Conservation (phyloP, 2,888 invertebrate species). For the Thelaira solivaga region DNA sequence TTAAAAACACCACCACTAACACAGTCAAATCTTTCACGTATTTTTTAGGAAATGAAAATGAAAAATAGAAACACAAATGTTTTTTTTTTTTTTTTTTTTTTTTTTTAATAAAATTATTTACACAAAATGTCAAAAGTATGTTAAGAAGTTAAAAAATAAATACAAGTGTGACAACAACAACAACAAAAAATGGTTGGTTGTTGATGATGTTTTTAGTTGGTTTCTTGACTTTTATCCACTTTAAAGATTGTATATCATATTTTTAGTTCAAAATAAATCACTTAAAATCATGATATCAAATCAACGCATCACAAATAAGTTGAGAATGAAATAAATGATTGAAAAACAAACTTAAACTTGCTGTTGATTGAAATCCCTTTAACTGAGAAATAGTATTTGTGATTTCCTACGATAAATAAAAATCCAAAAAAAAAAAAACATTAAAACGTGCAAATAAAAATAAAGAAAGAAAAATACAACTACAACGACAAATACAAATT, state of each 20-base stretch:
- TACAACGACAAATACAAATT: conserved; percentile 10
- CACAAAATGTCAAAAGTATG: conserved; percentile 21
- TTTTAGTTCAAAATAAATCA: conserved; percentile 37
- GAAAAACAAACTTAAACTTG: conserved; percentile 41
- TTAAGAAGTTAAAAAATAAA: conserved; percentile 9
- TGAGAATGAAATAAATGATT: conserved; percentile 34
- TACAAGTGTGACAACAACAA: no score
- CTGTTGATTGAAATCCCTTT: conserved; percentile 46
- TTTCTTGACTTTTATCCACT: conserved; percentile 27
- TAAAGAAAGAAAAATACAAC: neutral
- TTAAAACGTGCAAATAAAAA: no score
- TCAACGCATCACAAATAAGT: conserved; percentile 39
- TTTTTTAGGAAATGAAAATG: conserved; percentile 6
- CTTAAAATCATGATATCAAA: conserved; percentile 38
- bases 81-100: no score
- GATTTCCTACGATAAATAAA: neutral
- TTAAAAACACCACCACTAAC: neutral
- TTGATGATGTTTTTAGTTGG: neutral
- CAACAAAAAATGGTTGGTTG: neutral
- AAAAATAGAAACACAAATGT: neutral
- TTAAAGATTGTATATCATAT: conserved; percentile 36
- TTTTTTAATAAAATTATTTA: no score
- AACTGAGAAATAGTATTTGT: conserved; percentile 14
- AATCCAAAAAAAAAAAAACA: neutral
- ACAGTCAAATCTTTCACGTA: conserved; percentile 10